Base-by-base conservation (phyloP, 2,113 vertebrate species). In the Agapornis roseicollis region DNA sequence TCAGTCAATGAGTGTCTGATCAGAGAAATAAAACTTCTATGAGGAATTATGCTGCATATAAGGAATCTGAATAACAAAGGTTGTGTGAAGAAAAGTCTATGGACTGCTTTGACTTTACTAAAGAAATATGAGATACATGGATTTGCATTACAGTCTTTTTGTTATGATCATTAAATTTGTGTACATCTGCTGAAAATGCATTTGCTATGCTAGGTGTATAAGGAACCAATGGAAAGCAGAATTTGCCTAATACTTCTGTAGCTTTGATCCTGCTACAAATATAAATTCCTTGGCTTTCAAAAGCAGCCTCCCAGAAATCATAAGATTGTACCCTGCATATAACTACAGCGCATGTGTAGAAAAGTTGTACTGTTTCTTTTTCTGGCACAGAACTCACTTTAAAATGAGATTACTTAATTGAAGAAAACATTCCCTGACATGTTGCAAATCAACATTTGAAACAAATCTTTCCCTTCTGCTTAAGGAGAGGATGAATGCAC, bases 361-460 rank as follows among this genome's bases (percentile, higher is more conserved):
- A 85, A 97, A 97, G 89, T 97, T 97, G 91, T 64, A 80, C 86
- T 97, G 83, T 97, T 98, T 96, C 90, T 95, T 97, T 97, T 97
- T 96, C 94, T 98, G 97, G 94, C 90, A 93, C 76, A 87, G 71
- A 92, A 56, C 89, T 95, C 76, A 84, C 61, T 97, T 96, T 94
- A 96, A 98, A 97, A 97, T 95, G 83, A 97, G 96, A 96, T 97
- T 97, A 96, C 87, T 97, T 98, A 97, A 97, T 96, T 96, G 96
- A 97, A 97, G 96, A 97, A 97, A 98, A 98, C 90, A 93, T 96
- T 97, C 96, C 96, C 94, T 97, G 97, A 97, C 96, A 77, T 96
- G 94, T 80, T 97, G 89, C 96, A 93, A 98, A 97, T 95, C 95
- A 96, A 85, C 88, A 96, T 97, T 98, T 97, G 96, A 97, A 97